Conservation (phyloP, 2,113 vertebrate species). For the Daphoenositta chrysoptera region DNA sequence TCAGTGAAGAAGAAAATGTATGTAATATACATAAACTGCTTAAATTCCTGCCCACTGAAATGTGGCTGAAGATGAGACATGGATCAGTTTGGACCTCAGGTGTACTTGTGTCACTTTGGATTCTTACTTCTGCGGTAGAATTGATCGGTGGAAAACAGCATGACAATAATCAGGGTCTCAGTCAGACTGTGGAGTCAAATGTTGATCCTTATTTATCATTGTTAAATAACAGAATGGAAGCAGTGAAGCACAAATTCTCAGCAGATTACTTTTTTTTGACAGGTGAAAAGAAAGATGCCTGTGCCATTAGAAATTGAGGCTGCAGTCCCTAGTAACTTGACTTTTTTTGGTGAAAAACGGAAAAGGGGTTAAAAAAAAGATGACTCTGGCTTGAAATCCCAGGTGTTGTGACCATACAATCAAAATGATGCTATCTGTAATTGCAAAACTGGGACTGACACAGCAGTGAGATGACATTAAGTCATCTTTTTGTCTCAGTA, state of each 20-base stretch:
- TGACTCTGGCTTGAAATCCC: not conserved
- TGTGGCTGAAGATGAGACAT: not conserved
- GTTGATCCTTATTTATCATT: not conserved
- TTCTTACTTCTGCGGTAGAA: not conserved
- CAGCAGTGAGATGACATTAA: not conserved
- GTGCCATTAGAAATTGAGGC: not conserved
- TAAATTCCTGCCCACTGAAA: not conserved
- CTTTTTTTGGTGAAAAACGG: not conserved
- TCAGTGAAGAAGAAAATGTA: not conserved
- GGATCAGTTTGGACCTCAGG: not conserved
- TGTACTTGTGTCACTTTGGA: not conserved
- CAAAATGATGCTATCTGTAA: not conserved
- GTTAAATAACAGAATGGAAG: slow-evolving; percentile 2
- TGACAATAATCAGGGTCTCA: not conserved
- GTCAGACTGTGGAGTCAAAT: not conserved
- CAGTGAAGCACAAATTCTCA: not conserved
- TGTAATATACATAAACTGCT: not conserved
- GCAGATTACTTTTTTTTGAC: not conserved
- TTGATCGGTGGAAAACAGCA: not conserved
- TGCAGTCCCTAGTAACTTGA: not conserved
- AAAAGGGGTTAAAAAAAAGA: not conserved
- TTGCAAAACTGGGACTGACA: not conserved
- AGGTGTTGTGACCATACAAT: not conserved
- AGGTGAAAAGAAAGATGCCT: not conserved
- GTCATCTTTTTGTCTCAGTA: not conserved